Base-by-base conservation (phyloP, 35 echinoderm and acorn worm species). In the Acanthaster planci region DNA sequence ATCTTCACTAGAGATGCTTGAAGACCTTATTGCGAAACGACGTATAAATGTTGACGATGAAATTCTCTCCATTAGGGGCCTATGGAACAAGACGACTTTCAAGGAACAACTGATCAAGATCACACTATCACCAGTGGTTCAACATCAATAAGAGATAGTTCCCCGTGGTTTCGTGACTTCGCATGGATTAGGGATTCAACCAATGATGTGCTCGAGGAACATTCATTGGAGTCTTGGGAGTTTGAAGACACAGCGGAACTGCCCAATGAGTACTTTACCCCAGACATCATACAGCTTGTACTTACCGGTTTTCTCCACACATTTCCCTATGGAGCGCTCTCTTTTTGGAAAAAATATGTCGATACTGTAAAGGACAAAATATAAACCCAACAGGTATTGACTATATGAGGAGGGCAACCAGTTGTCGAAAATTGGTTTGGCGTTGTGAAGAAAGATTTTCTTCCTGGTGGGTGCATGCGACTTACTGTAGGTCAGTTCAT, bases 321-420 rank as follows among this genome's bases (percentile, higher is more conserved):
- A 15, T 85, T 31, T 37, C 82, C 82, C 23, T 85, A 22, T 85
- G 82, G 56, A 85, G 56, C 39, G 82, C 27, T 37, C 7, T 84
- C 19, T 60, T 84, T 22, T 39, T 84, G 0, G 82, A 58, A n/a
- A 8, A 84, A 2, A 27, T 75, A 10, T 17, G 38, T 18, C 32
- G 82, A 8, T 34, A 84, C 38, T n/a, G 31, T 21, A 0, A 18
- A 17, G 36, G 39, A 16, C 32, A 40, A 22, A 38, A 5, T 18
- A 18, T 37, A 17, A 7, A 85, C 2, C 15, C 3, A 26, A 76
- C 30, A 12, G 39, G 26, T 36, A 2, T 15, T 54, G 21, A 21
- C 1, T 6, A 21, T 18, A 7, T 58, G 23, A 14, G 82, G 17
- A 5, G 68, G 55, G 18, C 60, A 84, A 8, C 22, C 29, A 30